Percentiles rank a stretch among this genome's conserved stretches.
These are phyloP conservation scores for Parnassius apollo DNA, from an alignment of 2,888 invertebrate genomes.

Conservation along the genomic window DNA sequence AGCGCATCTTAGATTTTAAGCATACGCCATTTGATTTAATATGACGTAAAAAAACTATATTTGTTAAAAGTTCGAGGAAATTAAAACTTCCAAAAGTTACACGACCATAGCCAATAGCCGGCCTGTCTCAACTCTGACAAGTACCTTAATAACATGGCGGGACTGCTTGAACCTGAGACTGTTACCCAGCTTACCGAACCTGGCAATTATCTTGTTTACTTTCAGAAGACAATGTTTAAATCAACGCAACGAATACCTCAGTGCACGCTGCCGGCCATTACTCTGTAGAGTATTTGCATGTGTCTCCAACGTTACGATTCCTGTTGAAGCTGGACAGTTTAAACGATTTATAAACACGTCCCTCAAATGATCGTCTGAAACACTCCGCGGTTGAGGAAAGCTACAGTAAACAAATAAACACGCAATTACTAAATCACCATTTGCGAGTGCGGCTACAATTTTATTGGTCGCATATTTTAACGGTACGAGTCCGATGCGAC, in stretches of 20 bases:
- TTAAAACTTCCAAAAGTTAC: neutral
- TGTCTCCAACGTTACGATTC: constrained; percentile 2
- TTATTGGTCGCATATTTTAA: constrained; percentile 61
- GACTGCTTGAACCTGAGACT: constrained; percentile 11
- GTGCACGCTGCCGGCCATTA: neutral
- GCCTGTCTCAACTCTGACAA: neutral
- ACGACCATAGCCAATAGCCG: no score
- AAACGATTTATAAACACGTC: constrained; percentile 18
- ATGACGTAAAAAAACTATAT: no score
- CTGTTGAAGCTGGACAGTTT: neutral
- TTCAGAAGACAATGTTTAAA: constrained; percentile 10
- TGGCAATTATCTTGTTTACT: constrained; percentile 15
- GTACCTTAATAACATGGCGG: constrained; percentile 11
- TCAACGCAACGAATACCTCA: neutral
- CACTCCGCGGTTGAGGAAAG: constrained; percentile 11
- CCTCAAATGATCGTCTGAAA: constrained; percentile 1
- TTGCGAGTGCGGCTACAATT: constrained; percentile 50
- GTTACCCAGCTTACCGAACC: constrained; percentile 9
- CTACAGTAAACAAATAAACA: constrained; percentile 57
- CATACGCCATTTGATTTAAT: no score
- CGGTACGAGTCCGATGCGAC: constrained; percentile 42
- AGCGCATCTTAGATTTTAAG: no score
- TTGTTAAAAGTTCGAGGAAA: no score
- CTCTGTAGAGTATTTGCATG: neutral
- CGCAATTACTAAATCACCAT: constrained; percentile 69